Evolutionary conservation across 2,797 vertebrate genomes (phyloP).

Genomic region (Oryzias dopingdopingensis): DNA sequence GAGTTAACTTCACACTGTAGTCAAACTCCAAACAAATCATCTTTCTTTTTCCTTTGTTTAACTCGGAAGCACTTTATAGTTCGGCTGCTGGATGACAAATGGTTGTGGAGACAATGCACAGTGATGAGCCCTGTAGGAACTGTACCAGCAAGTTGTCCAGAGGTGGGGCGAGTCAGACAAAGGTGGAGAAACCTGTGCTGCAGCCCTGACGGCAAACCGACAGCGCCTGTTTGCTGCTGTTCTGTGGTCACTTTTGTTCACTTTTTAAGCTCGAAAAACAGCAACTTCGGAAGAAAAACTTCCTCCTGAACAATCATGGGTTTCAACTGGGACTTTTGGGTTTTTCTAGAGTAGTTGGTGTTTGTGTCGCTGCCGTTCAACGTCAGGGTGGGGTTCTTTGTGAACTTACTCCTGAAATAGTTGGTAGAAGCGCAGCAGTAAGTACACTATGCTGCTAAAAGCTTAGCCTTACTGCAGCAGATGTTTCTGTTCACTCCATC

Average conservation of each 20-base stretch:
- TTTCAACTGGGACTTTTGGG: too few relatives aligned
- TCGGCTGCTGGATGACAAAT: background rate
- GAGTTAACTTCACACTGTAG: background rate
- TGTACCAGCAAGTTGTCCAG: constrained; percentile 25
- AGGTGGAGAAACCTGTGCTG: constrained; percentile 66
- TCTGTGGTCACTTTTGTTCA: too few relatives aligned
- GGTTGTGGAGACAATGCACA: background rate
- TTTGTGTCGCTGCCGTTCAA: constrained; percentile 6
- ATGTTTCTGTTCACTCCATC: too few relatives aligned
- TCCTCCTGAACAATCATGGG: too few relatives aligned
- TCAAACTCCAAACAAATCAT: background rate
- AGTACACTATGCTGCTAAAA: constrained; percentile 5
- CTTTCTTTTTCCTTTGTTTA: background rate
- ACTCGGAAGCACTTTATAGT: constrained; percentile 14
- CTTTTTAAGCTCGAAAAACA: too few relatives aligned
- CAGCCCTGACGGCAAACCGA: constrained; percentile 34
- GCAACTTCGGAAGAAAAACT: too few relatives aligned
- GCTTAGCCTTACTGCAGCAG: constrained; percentile 4
- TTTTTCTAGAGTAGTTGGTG: too few relatives aligned
- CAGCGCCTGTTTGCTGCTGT: constrained; percentile 1
- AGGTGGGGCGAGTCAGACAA: constrained; percentile 29
- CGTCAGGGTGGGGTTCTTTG: background rate
- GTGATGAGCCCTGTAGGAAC: constrained; percentile 11
- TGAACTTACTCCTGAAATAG: constrained; percentile 16
- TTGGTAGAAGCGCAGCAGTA: constrained; percentile 13